phyloP scores from a whole-genome alignment of 2,888 invertebrate genomes.

The Mongoloraphidia duomilia region DNA sequence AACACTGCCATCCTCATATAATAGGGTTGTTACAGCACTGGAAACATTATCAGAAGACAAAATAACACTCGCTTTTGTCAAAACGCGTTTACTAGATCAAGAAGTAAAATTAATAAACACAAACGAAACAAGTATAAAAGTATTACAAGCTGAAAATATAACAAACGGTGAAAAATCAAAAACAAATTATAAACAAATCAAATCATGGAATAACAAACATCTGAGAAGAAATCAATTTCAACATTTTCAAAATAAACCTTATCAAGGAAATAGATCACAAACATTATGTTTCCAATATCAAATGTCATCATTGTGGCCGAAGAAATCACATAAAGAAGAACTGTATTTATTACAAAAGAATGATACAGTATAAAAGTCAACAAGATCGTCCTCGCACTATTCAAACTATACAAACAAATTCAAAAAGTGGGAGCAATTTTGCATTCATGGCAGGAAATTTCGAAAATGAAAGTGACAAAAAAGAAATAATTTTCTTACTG shows the following conservation, averaged over 20 bases:
- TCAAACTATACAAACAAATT: no score
- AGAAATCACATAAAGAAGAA: conserved; percentile 18
- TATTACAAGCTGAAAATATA: no score
- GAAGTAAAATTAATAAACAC: conserved; percentile 10
- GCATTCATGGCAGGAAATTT: conserved; percentile 9
- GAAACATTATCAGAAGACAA: conserved; percentile 20
- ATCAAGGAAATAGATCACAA: no score
- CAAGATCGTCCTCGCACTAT: conserved; percentile 13
- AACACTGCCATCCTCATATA: conserved; percentile 19
- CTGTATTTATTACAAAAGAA: conserved; percentile 16
- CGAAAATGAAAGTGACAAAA: background rate
- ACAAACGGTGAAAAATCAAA: conserved; percentile 1
- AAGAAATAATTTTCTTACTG: conserved; percentile 10
- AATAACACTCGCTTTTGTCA: conserved; percentile 21
- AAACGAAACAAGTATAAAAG: no score
- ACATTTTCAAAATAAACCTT: no score
- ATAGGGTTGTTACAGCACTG: conserved; percentile 21
- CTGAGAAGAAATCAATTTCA: no score
- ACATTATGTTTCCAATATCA: no score
- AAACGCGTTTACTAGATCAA: conserved; percentile 13
- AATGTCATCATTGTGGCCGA: conserved; percentile 20
- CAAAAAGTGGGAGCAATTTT: conserved; percentile 3
- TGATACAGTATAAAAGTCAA: conserved; percentile 9
- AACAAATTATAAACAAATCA: conserved; percentile 1
- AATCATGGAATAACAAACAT: no score